phyloP scores from a whole-genome alignment of 2,888 invertebrate species.

The Idaea straminata region DNA sequence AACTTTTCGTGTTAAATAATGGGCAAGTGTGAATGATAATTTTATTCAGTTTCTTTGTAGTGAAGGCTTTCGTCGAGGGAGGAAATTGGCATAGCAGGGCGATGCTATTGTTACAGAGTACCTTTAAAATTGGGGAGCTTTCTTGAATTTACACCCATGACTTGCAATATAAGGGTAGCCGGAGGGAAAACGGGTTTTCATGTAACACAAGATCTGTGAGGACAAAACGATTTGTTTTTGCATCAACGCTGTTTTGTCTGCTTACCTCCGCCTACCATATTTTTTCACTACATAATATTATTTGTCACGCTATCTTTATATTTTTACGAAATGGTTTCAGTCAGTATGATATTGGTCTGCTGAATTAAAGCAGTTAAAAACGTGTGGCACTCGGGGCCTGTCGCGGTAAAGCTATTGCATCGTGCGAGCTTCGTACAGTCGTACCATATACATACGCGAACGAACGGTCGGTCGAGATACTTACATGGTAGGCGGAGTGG shows the following conservation, averaged over 20 bases:
- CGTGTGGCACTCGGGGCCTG: too few relatives aligned
- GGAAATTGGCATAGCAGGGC: slow-evolving; percentile 75
- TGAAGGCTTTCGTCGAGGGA: slow-evolving; percentile 62
- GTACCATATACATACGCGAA: too few relatives aligned
- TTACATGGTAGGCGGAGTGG: too few relatives aligned
- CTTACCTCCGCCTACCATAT: slow-evolving; percentile 17
- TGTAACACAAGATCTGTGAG: slow-evolving; percentile 19
- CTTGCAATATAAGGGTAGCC: slow-evolving; percentile 64
- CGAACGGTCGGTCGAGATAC: too few relatives aligned
- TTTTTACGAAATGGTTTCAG: background rate
- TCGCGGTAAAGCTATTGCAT: too few relatives aligned
- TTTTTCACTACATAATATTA: background rate
- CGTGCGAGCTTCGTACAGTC: too few relatives aligned
- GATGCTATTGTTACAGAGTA: slow-evolving; percentile 75
- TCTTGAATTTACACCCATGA: slow-evolving; percentile 78
- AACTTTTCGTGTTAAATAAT: slow-evolving; percentile 53
- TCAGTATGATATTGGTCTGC: too few relatives aligned
- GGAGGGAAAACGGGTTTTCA: slow-evolving; percentile 43
- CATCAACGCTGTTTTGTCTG: slow-evolving; percentile 8
- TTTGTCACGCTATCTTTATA: background rate
- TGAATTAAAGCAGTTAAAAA: too few relatives aligned
- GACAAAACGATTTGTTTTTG: slow-evolving; percentile 22
- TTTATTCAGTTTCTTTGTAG: slow-evolving; percentile 71
- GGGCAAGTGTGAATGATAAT: slow-evolving; percentile 60
- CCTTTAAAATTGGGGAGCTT: slow-evolving; percentile 78